phyloP scores from a whole-genome alignment of 2,888 invertebrate species.

The Drosophila algonquin region DNA sequence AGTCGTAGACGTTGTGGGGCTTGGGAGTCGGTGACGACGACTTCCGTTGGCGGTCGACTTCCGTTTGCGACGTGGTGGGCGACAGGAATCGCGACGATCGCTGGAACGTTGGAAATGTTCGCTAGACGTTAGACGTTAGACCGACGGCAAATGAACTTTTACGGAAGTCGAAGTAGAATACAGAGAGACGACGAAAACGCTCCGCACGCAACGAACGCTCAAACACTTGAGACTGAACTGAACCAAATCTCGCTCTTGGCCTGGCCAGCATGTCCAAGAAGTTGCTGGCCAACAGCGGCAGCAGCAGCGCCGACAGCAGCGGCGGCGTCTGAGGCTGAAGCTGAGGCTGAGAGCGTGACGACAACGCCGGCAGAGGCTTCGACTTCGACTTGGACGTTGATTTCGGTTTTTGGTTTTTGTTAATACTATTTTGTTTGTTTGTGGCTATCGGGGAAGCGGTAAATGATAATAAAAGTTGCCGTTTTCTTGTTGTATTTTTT shows the following conservation, averaged over 20 bases:
- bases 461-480: conserved; percentile 79
- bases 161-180: conserved; percentile 67
- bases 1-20: conserved; percentile 11
- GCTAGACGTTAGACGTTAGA: conserved; percentile 23
- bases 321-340: not conserved
- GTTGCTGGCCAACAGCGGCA: conserved; percentile 77
- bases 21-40: conserved; percentile 10
- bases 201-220: conserved; percentile 83
- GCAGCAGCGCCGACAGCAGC: conserved; percentile 53
- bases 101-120: conserved; percentile 44
- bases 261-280: conserved; percentile 82
- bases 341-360: conserved; percentile 59
- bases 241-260: conserved; percentile 82
- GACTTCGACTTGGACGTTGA: not conserved
- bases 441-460: conserved; percentile 70
- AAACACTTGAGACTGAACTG: conserved; percentile 82
- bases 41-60: conserved; percentile 60
- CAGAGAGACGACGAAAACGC: conserved; percentile 45
- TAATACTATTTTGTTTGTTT: conserved; percentile 46
- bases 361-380: conserved; percentile 60
- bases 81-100: conserved; percentile 66
- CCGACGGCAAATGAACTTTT: conserved; percentile 70
- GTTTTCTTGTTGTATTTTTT: conserved; percentile 22
- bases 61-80: conserved; percentile 50
- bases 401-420: conserved; percentile 14